phyloP scores from a whole-genome alignment of 2,888 invertebrate genomes.

The Cordilura impudica region DNA sequence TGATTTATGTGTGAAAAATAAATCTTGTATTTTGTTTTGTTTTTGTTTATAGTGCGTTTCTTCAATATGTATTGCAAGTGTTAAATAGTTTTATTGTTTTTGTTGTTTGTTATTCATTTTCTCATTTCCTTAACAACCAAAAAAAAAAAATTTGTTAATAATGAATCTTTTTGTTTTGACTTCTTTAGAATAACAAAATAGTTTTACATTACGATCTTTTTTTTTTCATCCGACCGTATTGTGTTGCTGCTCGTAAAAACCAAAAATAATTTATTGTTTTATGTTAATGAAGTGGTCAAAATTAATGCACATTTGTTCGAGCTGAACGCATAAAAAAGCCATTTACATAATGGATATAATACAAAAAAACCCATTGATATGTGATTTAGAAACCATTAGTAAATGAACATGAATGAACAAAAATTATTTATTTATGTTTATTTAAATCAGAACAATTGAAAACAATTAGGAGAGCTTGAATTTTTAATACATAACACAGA shows the following conservation, averaged over 20 bases:
- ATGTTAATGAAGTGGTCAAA: slow-evolving; percentile 46
- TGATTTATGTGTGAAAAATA: slow-evolving; percentile 60
- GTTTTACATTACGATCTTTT: not conserved
- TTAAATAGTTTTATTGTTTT: slow-evolving; percentile 18
- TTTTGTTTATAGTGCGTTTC: slow-evolving; percentile 30
- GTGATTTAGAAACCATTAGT: not conserved
- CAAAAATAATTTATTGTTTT: slow-evolving; percentile 49
- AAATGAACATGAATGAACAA: not conserved
- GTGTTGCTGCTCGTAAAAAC: not conserved
- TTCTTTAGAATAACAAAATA: no score
- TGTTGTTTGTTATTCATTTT: slow-evolving; percentile 24
- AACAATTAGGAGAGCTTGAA: no score
- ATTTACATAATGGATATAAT: not conserved
- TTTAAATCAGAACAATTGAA: no score
- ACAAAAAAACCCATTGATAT: not conserved
- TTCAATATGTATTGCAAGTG: not conserved
- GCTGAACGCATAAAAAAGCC: no score
- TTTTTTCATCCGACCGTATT: not conserved
- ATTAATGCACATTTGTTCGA: not conserved
- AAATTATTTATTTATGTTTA: no score
- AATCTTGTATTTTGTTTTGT: slow-evolving; percentile 42
- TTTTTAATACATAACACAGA: no score
- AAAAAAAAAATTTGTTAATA: not conserved
- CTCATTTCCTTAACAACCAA: not conserved
- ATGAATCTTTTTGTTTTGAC: not conserved